phyloP scores from a whole-genome alignment of 2,888 invertebrate species.

The Xanthorhoe designata region DNA sequence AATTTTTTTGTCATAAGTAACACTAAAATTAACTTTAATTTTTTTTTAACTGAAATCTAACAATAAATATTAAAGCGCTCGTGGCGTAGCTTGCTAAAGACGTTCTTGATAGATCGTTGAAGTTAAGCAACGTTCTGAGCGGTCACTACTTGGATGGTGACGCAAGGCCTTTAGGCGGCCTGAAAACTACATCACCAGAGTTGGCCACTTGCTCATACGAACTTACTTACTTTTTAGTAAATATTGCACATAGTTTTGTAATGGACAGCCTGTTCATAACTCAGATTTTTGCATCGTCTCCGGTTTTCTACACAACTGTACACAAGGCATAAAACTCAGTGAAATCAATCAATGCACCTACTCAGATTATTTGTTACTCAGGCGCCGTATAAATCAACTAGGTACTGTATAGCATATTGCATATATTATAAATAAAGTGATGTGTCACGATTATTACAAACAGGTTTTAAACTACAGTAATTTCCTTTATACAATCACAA shows the following conservation, averaged over 20 bases:
- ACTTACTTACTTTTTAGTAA: no score
- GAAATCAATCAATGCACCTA: constrained; percentile 27
- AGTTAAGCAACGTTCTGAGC: no score
- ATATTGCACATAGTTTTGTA: neutral
- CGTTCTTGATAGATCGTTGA: no score
- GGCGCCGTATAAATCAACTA: constrained; percentile 33
- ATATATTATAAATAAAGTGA: constrained; percentile 18
- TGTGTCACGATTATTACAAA: constrained; percentile 24
- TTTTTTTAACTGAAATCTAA: no score
- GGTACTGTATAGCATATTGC: constrained; percentile 11
- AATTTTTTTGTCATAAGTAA: no score
- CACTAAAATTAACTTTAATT: neutral
- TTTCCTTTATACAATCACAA: constrained; percentile 13
- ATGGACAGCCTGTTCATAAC: neutral
- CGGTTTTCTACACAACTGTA: neutral
- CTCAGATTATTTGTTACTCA: constrained; percentile 6
- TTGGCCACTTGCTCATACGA: no score
- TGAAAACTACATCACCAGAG: no score
- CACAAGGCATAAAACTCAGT: neutral
- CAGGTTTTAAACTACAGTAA: constrained; percentile 24
- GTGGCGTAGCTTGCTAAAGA: no score
- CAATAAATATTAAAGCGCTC: no score
- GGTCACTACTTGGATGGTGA: no score
- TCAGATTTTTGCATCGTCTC: neutral
- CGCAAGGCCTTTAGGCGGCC: no score